Conservation (phyloP, 2,113 vertebrate genomes). For the Pygathrix nemaeus region DNA sequence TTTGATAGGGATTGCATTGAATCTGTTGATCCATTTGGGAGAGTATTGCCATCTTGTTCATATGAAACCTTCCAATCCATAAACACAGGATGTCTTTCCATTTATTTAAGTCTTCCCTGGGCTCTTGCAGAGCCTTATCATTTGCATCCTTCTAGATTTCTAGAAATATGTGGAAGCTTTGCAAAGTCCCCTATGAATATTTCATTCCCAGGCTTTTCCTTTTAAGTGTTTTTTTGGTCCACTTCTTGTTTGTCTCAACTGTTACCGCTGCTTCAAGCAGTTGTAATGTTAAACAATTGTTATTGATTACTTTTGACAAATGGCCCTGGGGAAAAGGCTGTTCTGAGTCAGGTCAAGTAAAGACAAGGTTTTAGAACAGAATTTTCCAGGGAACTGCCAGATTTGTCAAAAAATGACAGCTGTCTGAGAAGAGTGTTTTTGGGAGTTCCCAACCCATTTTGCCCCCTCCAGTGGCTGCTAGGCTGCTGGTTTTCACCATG, state of each 20-base stretch:
- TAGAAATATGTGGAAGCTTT: not conserved
- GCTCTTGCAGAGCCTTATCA: not conserved
- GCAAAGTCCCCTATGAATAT: not conserved
- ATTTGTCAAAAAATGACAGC: not conserved
- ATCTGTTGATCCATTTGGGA: not conserved
- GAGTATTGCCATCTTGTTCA: not conserved
- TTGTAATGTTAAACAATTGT: not conserved
- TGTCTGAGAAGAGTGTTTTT: not conserved
- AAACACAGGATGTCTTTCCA: not conserved
- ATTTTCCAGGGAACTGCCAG: not conserved
- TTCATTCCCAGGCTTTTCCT: not conserved
- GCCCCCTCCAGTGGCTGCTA: not conserved
- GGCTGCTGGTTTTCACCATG: not conserved
- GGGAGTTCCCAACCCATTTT: too few species aligned
- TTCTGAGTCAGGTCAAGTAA: constrained; percentile 47
- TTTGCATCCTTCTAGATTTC: not conserved
- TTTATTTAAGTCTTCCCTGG: not conserved
- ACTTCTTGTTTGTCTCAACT: not conserved
- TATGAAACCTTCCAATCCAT: not conserved
- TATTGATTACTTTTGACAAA: constrained; percentile 15
- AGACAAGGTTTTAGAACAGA: not conserved
- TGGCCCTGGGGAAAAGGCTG: not conserved
- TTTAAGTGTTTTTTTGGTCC: not conserved
- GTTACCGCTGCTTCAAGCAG: not conserved
- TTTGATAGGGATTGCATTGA: not conserved